Evolutionary conservation across 2,113 vertebrate species (phyloP).

Genomic region (Zapus hudsonius): DNA sequence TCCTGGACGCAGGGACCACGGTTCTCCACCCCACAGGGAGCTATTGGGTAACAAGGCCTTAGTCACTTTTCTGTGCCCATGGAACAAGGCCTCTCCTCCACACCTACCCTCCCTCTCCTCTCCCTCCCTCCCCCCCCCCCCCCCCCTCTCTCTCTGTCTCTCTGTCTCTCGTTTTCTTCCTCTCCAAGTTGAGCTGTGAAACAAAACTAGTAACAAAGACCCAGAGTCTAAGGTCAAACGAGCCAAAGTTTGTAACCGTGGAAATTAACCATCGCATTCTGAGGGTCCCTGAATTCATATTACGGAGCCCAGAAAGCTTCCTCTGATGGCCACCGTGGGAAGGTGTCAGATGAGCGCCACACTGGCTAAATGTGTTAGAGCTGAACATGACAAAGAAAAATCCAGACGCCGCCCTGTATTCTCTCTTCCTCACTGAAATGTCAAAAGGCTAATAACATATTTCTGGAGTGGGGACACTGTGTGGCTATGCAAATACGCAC

Average conservation of each 20-base stretch:
- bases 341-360: accelerated
- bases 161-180: neutral
- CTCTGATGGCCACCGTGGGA: neutral
- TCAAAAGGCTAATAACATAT: neutral
- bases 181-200: neutral
- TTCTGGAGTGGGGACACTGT: neutral
- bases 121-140: no score
- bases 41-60: neutral
- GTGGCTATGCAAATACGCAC: neutral
- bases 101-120: neutral
- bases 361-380: neutral
- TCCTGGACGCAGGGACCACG: neutral
- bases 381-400: neutral
- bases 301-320: neutral
- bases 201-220: neutral
- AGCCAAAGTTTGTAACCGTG: neutral
- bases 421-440: neutral
- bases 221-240: neutral
- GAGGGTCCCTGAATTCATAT: neutral
- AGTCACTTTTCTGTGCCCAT: neutral
- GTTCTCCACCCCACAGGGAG: neutral
- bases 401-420: neutral
- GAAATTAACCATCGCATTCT: neutral
- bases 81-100: neutral
- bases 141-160: no score